These are phyloP conservation scores for Chironomus striatipennis DNA, from an alignment of 1,140 invertebrate species.

Conservation along the genomic window DNA sequence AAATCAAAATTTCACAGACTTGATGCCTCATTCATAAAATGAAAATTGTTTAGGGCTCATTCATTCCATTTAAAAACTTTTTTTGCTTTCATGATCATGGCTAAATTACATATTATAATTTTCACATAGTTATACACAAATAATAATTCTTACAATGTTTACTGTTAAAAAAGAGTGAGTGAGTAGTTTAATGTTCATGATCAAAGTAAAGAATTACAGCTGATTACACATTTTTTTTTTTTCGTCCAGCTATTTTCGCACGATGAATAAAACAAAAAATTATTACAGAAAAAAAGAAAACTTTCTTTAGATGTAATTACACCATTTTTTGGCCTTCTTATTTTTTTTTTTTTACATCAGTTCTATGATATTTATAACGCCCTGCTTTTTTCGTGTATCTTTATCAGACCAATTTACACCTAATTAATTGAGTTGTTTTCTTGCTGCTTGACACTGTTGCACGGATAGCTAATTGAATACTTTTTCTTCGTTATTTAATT, in stretches of 20 bases:
- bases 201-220: background rate
- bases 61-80: no score
- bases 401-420: background rate
- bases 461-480: no score
- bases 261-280: background rate
- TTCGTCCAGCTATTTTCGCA: background rate
- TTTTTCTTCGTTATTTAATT: no score
- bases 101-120: slow-evolving; percentile 9
- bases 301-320: background rate
- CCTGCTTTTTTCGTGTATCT: background rate
- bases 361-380: background rate
- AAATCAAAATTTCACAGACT: slow-evolving; percentile 22
- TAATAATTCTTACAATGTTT: background rate
- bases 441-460: background rate
- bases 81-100: background rate
- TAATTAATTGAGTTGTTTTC: background rate
- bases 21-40: background rate
- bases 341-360: background rate
- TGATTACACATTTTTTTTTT: background rate
- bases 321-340: background rate
- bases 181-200: background rate
- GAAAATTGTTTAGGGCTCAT: no score
- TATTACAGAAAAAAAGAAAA: background rate
- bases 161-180: background rate
- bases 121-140: slow-evolving; percentile 16